Evolutionary conservation across 2,113 vertebrate species (phyloP), one percentile per base, ranked within the genome.

Genomic region (Pyxicephalus adspersus): DNA sequence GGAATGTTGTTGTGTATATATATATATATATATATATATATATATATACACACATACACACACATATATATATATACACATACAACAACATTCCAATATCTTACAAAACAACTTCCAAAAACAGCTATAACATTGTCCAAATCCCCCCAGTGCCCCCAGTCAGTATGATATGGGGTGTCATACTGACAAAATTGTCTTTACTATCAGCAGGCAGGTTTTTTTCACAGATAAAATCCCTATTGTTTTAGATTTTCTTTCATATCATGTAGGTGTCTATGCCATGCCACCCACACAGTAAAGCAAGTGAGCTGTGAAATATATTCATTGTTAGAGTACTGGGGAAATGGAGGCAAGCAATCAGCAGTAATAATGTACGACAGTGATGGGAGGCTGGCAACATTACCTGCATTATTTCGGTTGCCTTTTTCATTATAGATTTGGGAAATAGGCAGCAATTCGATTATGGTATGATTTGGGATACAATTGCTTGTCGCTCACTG

Each of bases 231-330:
- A 88, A 89, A 88, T 45, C 83, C 88, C 90, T 89, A 92, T 92
- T 94, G 91, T 92, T 90, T 93, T 92, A 94, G 92, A 91, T 93
- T 94, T 90, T 90, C 90, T 94, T 93, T 92, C 91, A 89, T 93
- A 91, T 90, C 91, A 87, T 92, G 92, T 93, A 93, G 93, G 94
- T 94, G 91, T 94, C 93, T 93, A 7, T 91, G 87, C 91, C 86
- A 86, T 89, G 85, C 93, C 94, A 94, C 95, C 94, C 94, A 95
- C 94, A 90, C 94, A 91, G 92, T 90, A 91, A 90, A 94, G 90
- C 92, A 93, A 95, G 93, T 91, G 93, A 94, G 93, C 92, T 95
- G 94, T 95, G 94, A 96, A 96, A 95, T 96, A 94, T 94, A 95
- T 95, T 95, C 94, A 95, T 95, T 95, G 94, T 95, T 93, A 91